phyloP scores from a whole-genome alignment of 2,113 vertebrate genomes.

The Eidolon helvum region DNA sequence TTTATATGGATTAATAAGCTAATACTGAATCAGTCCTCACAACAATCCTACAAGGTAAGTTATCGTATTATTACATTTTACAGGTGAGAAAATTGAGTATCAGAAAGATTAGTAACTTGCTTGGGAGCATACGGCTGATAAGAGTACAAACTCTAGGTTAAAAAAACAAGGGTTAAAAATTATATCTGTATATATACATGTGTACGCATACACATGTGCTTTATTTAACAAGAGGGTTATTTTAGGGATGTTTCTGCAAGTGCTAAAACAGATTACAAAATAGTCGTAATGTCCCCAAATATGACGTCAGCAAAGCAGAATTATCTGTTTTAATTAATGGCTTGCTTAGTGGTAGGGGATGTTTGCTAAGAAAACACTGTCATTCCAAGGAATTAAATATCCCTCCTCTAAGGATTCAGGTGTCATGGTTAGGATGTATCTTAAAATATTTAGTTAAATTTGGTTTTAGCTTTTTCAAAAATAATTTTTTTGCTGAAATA shows the following conservation, averaged over 20 bases:
- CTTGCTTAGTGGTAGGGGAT: slow-evolving; percentile 46
- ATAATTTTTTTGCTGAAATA: not conserved
- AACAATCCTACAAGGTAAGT: not conserved
- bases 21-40: not conserved
- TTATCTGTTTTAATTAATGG: slow-evolving; percentile 74
- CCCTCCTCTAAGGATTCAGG: not conserved
- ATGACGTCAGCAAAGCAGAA: slow-evolving; percentile 48
- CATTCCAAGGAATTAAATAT: slow-evolving; percentile 19
- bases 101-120: not conserved
- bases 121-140: not conserved
- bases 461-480: not conserved
- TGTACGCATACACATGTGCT: not conserved
- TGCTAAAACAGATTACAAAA: slow-evolving; percentile 68
- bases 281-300: slow-evolving; percentile 59
- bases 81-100: slow-evolving; percentile 19
- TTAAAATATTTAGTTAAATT: slow-evolving; percentile 42
- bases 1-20: not conserved
- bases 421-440: slow-evolving; percentile 1
- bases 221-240: slow-evolving; percentile 24
- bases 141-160: not conserved
- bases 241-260: slow-evolving; percentile 68
- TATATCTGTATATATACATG: not conserved
- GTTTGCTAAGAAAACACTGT: slow-evolving; percentile 52
- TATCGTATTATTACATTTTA: slow-evolving; percentile 36
- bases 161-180: slow-evolving; percentile 44